phyloP scores from a whole-genome alignment of 2,888 invertebrate species.

The Pterostichus niger region DNA sequence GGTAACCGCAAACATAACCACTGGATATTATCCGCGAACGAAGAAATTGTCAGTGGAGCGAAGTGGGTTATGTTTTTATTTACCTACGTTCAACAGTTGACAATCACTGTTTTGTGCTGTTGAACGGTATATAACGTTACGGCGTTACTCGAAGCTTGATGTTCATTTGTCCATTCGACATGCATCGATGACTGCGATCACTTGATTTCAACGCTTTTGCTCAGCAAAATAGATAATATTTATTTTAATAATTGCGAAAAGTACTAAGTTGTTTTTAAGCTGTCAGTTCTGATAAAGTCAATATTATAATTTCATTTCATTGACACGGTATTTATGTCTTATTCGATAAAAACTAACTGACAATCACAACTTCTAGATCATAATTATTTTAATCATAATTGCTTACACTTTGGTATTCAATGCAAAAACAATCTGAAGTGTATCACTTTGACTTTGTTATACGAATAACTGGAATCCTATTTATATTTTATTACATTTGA shows the following conservation, averaged over 20 bases:
- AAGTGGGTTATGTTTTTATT: slow-evolving; percentile 55
- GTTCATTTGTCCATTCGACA: slow-evolving; percentile 43
- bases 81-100: slow-evolving; percentile 38
- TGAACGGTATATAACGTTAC: slow-evolving; percentile 22
- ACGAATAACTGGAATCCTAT: too few species aligned
- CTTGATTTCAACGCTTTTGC: slow-evolving; percentile 51
- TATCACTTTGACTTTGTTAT: too few species aligned
- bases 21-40: slow-evolving; percentile 24
- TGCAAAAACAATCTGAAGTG: too few species aligned
- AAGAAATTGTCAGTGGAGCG: slow-evolving; percentile 42
- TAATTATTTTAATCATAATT: slow-evolving; percentile 10
- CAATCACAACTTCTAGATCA: background rate
- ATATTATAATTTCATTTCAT: slow-evolving; percentile 30
- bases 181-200: slow-evolving; percentile 52
- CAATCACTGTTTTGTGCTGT: slow-evolving; percentile 47
- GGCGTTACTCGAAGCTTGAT: background rate
- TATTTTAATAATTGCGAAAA: slow-evolving; percentile 53
- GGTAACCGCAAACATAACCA: slow-evolving; percentile 16
- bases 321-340: slow-evolving; percentile 15
- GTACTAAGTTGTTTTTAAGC: slow-evolving; percentile 37
- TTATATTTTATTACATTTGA: too few species aligned
- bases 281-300: slow-evolving; percentile 44
- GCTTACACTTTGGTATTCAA: background rate
- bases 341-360: slow-evolving; percentile 2
- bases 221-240: slow-evolving; percentile 48